Percentiles rank a stretch among this genome's conserved stretches.
phyloP scores from a whole-genome alignment of 1,140 invertebrate species.

The Samia ricini region DNA sequence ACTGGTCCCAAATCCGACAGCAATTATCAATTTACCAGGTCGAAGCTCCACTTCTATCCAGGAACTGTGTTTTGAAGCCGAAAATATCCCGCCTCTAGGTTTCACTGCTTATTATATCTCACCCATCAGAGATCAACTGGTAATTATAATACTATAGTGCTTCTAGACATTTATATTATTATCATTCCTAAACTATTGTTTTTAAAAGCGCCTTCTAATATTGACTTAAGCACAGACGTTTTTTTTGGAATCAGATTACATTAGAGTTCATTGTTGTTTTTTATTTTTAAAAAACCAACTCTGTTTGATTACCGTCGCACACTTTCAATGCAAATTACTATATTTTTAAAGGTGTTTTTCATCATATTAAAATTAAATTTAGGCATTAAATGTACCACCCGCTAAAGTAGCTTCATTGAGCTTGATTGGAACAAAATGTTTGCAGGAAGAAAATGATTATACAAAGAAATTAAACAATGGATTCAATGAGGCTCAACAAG shows the following conservation, averaged over 20 bases:
- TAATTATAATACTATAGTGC: too few species aligned
- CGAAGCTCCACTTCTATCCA: constrained; percentile 79
- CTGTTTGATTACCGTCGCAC: too few species aligned
- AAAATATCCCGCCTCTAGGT: constrained; percentile 82
- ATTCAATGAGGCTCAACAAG: constrained; percentile 36
- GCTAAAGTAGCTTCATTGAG: too few species aligned
- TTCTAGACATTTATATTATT: too few species aligned
- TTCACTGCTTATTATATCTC: constrained; percentile 81
- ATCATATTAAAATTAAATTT: too few species aligned
- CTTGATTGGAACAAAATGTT: not conserved
- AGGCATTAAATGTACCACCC: too few species aligned
- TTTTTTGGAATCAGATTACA: not conserved
- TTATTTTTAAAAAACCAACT: too few species aligned
- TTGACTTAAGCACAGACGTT: too few species aligned
- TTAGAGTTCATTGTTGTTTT: too few species aligned
- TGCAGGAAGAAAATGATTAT: constrained; percentile 48
- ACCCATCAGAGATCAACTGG: constrained; percentile 50
- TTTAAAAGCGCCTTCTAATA: not conserved
- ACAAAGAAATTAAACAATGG: constrained; percentile 19
- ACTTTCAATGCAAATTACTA: too few species aligned
- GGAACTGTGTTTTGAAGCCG: constrained; percentile 83
- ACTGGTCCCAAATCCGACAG: constrained; percentile 80
- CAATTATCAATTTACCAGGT: constrained; percentile 81
- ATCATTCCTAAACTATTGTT: not conserved
- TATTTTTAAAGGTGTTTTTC: too few species aligned